Evolutionary conservation across 2,797 vertebrate genomes (phyloP).

Genomic region (Periparus ater): DNA sequence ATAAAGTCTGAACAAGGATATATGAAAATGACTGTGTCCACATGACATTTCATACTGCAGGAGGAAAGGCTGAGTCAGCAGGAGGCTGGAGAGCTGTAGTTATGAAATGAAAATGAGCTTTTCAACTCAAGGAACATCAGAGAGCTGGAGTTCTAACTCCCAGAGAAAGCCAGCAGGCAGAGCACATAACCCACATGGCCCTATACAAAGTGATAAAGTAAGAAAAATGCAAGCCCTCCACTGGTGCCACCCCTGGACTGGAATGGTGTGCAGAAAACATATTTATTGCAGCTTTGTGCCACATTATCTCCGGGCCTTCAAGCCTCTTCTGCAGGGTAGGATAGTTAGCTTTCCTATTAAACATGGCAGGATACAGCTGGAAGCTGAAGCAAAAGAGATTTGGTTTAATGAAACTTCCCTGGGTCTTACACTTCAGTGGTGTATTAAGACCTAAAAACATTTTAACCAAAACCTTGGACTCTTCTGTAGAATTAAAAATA

Average conservation of each 20-base stretch:
- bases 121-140: background rate
- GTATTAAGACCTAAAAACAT: background rate
- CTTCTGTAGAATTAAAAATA: background rate
- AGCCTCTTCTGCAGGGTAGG: background rate
- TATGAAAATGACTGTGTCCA: background rate
- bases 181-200: background rate
- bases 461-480: background rate
- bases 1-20: slow-evolving; percentile 2
- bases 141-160: background rate
- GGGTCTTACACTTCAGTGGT: background rate
- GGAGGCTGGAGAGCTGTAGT: background rate
- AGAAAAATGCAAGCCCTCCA: background rate
- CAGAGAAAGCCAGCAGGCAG: background rate
- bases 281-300: background rate
- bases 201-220: background rate
- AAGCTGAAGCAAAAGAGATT: background rate
- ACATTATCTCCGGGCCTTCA: background rate
- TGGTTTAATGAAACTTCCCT: background rate
- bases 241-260: background rate
- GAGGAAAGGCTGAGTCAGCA: slow-evolving; percentile 27
- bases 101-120: slow-evolving; percentile 23
- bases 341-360: background rate
- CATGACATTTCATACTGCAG: background rate
- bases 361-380: background rate
- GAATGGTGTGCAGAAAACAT: background rate